Evolutionary conservation across 2,888 invertebrate genomes (phyloP).

Genomic region (Nomada fabriciana): DNA sequence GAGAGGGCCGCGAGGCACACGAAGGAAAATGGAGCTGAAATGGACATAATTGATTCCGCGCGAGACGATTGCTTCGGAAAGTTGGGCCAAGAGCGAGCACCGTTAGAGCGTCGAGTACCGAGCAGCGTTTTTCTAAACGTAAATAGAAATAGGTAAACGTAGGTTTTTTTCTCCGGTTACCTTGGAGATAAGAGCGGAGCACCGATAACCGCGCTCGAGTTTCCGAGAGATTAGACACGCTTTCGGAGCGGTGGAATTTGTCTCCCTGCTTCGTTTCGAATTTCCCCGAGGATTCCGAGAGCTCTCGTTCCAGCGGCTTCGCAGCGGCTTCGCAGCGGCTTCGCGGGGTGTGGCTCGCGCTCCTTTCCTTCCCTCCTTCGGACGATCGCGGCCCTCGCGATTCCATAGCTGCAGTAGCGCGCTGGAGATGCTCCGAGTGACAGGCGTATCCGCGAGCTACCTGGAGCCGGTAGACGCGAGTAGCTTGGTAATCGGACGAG

Average conservation of each 20-base stretch:
- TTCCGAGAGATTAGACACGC: conserved; percentile 1
- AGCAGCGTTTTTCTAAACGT: not conserved
- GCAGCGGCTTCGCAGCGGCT: conserved; percentile 12
- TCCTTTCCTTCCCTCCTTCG: not conserved
- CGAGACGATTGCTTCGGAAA: not conserved
- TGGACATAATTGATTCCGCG: too few species aligned
- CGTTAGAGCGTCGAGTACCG: too few species aligned
- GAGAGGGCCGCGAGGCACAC: not conserved
- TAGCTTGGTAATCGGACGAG: conserved; percentile 54
- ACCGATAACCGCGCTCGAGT: conserved; percentile 20
- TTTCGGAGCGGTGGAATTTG: not conserved
- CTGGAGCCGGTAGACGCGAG: conserved; percentile 55
- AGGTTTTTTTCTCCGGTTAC: conserved; percentile 10
- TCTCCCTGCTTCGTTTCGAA: too few species aligned
- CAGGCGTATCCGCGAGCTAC: conserved; percentile 60
- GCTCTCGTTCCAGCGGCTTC: conserved; percentile 24
- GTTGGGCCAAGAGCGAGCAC: too few species aligned
- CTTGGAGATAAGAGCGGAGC: conserved; percentile 10
- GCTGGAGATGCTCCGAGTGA: conserved; percentile 25
- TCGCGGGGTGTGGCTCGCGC: conserved; percentile 48
- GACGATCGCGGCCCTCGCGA: not conserved
- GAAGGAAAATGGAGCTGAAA: not conserved
- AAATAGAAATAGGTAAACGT: not conserved
- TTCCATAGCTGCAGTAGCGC: not conserved
- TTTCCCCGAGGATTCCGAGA: too few species aligned